Percentiles rank a stretch among this genome's conserved stretches.
phyloP scores from a whole-genome alignment of 2,797 vertebrate species.

The Alca torda region DNA sequence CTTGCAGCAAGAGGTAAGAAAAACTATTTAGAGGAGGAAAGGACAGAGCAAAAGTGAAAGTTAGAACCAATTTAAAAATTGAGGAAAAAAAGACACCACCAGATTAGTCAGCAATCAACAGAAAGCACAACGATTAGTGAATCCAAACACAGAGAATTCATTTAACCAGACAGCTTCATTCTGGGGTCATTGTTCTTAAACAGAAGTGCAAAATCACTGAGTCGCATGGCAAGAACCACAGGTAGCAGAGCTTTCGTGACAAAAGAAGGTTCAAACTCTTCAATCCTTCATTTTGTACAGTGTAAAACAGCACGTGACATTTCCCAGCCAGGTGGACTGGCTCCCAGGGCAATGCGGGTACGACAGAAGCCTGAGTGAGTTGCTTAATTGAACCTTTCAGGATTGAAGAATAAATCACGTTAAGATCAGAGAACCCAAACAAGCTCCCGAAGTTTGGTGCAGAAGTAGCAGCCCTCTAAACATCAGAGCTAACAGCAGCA shows the following conservation, averaged over 20 bases:
- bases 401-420: constrained; percentile 40
- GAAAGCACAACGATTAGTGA: constrained; percentile 76
- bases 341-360: background rate
- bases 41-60: constrained; percentile 80
- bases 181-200: constrained; percentile 34
- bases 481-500: constrained; percentile 14
- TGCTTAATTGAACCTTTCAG: constrained; percentile 34
- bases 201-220: constrained; percentile 52
- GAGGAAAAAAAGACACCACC: constrained; percentile 75
- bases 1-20: constrained; percentile 90
- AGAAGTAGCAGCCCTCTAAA: constrained; percentile 31
- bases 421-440: constrained; percentile 40
- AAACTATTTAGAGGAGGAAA: constrained; percentile 85
- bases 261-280: constrained; percentile 51
- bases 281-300: constrained; percentile 51
- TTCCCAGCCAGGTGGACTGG: constrained; percentile 20
- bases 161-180: constrained; percentile 34
- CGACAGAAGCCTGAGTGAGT: background rate
- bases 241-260: constrained; percentile 43
- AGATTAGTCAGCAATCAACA: constrained; percentile 74
- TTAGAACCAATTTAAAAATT: constrained; percentile 81
- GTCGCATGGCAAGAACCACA: constrained; percentile 47
- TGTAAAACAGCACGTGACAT: background rate
- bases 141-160: constrained; percentile 54
- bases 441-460: constrained; percentile 5